phyloP scores from a whole-genome alignment of 2,113 vertebrate genomes.

The Myiagra hebetior region DNA sequence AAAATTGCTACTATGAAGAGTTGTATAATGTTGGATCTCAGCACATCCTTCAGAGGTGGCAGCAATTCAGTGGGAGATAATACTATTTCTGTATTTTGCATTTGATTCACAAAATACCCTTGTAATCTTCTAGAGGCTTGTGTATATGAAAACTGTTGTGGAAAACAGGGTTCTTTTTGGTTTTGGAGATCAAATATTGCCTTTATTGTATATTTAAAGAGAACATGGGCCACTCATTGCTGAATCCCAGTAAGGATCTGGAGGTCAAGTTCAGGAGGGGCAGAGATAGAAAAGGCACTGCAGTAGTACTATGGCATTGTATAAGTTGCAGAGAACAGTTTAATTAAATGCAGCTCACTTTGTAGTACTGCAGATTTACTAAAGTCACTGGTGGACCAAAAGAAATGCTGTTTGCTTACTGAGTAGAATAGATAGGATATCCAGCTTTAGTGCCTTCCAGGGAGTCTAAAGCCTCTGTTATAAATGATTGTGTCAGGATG shows the following conservation, averaged over 20 bases:
- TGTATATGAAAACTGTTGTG: neutral
- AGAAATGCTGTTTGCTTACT: neutral
- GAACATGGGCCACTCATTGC: neutral
- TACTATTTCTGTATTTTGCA: neutral
- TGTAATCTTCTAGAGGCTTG: neutral
- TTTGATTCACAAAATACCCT: neutral
- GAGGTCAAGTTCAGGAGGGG: neutral
- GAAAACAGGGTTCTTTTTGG: neutral
- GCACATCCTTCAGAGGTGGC: conserved; percentile 26
- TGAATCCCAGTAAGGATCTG: neutral
- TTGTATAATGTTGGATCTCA: conserved; percentile 23
- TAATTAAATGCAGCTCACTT: neutral
- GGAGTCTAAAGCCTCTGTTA: neutral
- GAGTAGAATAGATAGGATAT: neutral
- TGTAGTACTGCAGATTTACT: neutral
- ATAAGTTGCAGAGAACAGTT: neutral
- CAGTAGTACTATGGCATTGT: neutral
- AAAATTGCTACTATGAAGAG: conserved; percentile 11
- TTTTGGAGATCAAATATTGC: neutral
- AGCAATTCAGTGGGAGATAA: neutral
- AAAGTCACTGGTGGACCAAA: neutral
- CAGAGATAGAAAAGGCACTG: neutral
- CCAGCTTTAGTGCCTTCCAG: neutral
- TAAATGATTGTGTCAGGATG: neutral
- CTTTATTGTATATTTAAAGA: neutral